Evolutionary conservation across 2,888 invertebrate species (phyloP).

Genomic region (Molorchus minor): DNA sequence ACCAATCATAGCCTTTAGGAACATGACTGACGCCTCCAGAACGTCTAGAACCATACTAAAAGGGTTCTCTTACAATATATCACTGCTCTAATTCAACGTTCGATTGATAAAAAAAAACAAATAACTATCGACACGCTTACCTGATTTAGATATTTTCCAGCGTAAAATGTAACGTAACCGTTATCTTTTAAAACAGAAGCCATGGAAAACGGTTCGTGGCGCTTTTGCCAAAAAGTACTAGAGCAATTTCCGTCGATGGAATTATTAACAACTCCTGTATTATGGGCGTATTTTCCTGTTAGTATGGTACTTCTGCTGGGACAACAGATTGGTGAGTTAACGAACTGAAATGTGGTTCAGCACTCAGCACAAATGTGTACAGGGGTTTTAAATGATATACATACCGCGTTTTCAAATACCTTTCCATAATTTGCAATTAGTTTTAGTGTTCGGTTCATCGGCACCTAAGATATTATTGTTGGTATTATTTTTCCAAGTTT

Average conservation of each 20-base stretch:
- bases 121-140: slow-evolving; percentile 60
- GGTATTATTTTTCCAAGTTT: slow-evolving; percentile 35
- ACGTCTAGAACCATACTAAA: slow-evolving; percentile 51
- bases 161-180: slow-evolving; percentile 85
- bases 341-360: slow-evolving; percentile 71
- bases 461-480: slow-evolving; percentile 66
- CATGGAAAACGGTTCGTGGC: slow-evolving; percentile 73
- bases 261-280: slow-evolving; percentile 82
- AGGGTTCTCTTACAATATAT: no score
- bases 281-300: slow-evolving; percentile 86
- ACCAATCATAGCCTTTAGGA: slow-evolving; percentile 87
- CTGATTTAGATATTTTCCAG: slow-evolving; percentile 93
- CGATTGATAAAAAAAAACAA: no score
- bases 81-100: no score
- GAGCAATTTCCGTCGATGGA: slow-evolving; percentile 82
- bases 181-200: slow-evolving; percentile 71
- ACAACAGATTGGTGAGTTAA: slow-evolving; percentile 87
- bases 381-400: slow-evolving; percentile 50
- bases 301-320: slow-evolving; percentile 89
- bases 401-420: slow-evolving; percentile 79
- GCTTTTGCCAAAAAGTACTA: slow-evolving; percentile 72
- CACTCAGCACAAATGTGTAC: neutral
- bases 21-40: slow-evolving; percentile 73
- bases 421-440: slow-evolving; percentile 73
- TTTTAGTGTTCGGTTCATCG: slow-evolving; percentile 72